These are phyloP conservation scores for Mionectes macconnelli DNA, from an alignment of 2,113 vertebrate genomes.

Conservation along the genomic window DNA sequence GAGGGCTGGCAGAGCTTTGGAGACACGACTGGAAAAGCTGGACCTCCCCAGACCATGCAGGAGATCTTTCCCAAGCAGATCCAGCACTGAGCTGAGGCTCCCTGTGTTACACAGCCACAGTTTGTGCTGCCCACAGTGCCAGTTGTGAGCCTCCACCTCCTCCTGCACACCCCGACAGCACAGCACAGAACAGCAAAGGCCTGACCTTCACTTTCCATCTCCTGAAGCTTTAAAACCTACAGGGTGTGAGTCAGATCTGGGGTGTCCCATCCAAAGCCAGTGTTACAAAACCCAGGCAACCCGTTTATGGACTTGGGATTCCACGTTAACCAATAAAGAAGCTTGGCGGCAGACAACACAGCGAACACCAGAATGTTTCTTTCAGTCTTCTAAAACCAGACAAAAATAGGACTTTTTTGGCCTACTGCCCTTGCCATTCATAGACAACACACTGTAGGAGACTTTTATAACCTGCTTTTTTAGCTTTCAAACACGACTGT, in stretches of 20 bases:
- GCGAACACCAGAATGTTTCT: background rate
- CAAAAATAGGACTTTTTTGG: background rate
- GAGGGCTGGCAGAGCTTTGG: background rate
- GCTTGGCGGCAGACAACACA: background rate
- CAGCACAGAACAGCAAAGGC: background rate
- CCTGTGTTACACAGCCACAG: background rate
- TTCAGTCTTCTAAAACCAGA: background rate
- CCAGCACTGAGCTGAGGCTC: rapidly evolving
- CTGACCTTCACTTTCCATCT: background rate
- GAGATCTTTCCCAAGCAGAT: rapidly evolving
- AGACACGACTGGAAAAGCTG: background rate
- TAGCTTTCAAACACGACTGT: background rate
- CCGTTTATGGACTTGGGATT: background rate
- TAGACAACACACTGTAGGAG: background rate
- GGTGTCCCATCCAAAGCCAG: background rate
- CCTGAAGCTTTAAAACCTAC: background rate
- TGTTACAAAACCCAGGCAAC: background rate
- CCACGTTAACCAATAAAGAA: background rate
- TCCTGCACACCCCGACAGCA: rapidly evolving
- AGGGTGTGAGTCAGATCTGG: background rate
- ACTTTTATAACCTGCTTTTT: background rate
- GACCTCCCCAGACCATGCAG: background rate
- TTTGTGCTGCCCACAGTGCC: background rate
- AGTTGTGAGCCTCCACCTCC: background rate
- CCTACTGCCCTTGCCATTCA: background rate